Conservation (phyloP, 2,888 invertebrate species). For the Thera obeliscata region DNA sequence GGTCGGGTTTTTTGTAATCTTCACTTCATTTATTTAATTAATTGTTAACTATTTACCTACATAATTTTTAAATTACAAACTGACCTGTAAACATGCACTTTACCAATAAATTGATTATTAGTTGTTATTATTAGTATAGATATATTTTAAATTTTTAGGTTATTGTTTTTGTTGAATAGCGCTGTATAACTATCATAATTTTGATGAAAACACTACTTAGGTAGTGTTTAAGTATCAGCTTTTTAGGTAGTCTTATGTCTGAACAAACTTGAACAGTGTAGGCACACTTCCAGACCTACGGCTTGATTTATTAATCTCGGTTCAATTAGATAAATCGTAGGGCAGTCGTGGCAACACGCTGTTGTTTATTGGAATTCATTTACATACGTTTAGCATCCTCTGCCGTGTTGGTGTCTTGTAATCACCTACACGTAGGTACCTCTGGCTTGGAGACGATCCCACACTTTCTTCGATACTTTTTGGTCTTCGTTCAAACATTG, state of each 20-base stretch:
- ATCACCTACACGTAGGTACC: constrained; percentile 17
- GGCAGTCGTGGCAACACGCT: constrained; percentile 22
- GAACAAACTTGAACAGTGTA: constrained; percentile 20
- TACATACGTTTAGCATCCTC: constrained; percentile 32
- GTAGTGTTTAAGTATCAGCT: no score
- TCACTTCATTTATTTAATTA: not conserved
- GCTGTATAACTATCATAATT: no score
- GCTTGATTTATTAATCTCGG: constrained; percentile 31
- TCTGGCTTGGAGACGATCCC: constrained; percentile 13
- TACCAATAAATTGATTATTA: no score
- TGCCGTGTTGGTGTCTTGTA: constrained; percentile 33
- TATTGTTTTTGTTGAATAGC: no score
- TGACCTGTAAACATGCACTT: no score
- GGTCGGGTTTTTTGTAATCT: not conserved
- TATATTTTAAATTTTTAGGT: no score
- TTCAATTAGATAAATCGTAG: constrained; percentile 34
- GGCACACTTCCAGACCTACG: not conserved
- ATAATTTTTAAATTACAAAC: not conserved
- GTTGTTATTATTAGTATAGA: no score
- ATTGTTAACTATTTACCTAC: not conserved
- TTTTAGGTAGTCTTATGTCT: not conserved
- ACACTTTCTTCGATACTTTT: constrained; percentile 22
- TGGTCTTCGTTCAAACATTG: constrained; percentile 6
- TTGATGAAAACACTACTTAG: no score
- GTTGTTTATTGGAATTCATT: constrained; percentile 32